Conservation (phyloP, 2,113 vertebrate genomes). For the Glaucidium brasilianum region DNA sequence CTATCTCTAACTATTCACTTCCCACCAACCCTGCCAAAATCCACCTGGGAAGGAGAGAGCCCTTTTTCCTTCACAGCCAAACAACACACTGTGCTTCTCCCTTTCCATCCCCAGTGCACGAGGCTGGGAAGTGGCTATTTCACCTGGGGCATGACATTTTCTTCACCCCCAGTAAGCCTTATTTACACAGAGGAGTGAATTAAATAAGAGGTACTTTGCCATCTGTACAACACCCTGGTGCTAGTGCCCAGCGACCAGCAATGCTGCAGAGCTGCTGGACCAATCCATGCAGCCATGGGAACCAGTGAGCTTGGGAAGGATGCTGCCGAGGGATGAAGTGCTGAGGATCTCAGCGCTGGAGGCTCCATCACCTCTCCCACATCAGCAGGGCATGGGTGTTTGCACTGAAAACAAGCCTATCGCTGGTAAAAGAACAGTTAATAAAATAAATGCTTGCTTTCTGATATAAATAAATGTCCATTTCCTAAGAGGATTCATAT, state of each 20-base stretch:
- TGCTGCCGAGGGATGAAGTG: not conserved
- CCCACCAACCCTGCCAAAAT: not conserved
- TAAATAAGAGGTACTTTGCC: not conserved
- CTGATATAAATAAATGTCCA: not conserved
- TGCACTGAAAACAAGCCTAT: not conserved
- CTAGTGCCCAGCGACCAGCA: accelerated
- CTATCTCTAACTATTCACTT: not conserved
- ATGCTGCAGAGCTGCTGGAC: not conserved
- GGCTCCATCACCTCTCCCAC: not conserved
- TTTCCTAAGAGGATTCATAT: not conserved
- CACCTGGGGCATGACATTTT: not conserved
- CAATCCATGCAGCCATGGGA: accelerated
- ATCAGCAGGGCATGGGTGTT: not conserved
- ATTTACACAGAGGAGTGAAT: not conserved
- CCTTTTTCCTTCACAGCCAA: not conserved
- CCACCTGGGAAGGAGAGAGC: accelerated
- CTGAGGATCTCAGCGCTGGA: not conserved
- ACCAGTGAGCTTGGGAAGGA: accelerated
- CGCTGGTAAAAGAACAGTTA: not conserved
- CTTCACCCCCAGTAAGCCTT: not conserved
- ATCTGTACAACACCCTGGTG: not conserved
- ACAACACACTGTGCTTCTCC: accelerated
- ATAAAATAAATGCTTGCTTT: not conserved
- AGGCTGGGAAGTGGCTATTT: not conserved
- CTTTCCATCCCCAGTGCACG: accelerated